phyloP scores from a whole-genome alignment of 1,140 invertebrate genomes.

The Tribolium madens region DNA sequence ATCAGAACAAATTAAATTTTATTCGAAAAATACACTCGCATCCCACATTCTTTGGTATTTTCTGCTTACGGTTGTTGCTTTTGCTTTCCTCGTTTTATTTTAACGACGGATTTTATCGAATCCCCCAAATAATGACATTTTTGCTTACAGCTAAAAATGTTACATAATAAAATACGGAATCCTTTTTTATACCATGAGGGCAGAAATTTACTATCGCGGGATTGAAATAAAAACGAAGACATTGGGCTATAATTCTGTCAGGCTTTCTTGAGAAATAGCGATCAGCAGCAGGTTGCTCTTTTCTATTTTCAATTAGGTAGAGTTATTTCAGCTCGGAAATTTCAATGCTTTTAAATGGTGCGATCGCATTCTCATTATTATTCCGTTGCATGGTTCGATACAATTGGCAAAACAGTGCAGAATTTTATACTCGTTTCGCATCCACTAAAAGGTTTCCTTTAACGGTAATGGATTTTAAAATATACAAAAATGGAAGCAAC shows the following conservation, averaged over 20 bases:
- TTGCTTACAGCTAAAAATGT: slow-evolving; percentile 22
- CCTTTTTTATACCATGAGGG: slow-evolving; percentile 1
- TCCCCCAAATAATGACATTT: slow-evolving; percentile 17
- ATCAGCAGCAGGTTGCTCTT: neutral
- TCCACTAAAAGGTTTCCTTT: slow-evolving; percentile 23
- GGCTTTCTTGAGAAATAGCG: neutral
- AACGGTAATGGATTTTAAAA: too few species aligned
- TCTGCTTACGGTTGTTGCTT: slow-evolving; percentile 28
- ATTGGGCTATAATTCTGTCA: neutral
- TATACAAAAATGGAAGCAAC: too few species aligned
- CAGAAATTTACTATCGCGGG: neutral
- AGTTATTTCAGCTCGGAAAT: neutral
- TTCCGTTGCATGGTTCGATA: slow-evolving; percentile 11
- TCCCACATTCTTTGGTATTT: slow-evolving; percentile 13
- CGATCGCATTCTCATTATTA: slow-evolving; percentile 10
- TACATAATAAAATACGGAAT: slow-evolving; percentile 9
- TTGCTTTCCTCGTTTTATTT: neutral
- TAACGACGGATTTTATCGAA: slow-evolving; percentile 29
- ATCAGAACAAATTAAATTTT: slow-evolving; percentile 32
- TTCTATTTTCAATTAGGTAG: neutral
- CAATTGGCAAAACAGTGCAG: slow-evolving; percentile 22
- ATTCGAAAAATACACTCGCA: neutral
- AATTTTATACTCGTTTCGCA: slow-evolving; percentile 6
- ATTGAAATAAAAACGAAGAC: slow-evolving; percentile 8
- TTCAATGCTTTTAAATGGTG: neutral